phyloP scores from a whole-genome alignment of 2,113 vertebrate species.

The Galbula dea region DNA sequence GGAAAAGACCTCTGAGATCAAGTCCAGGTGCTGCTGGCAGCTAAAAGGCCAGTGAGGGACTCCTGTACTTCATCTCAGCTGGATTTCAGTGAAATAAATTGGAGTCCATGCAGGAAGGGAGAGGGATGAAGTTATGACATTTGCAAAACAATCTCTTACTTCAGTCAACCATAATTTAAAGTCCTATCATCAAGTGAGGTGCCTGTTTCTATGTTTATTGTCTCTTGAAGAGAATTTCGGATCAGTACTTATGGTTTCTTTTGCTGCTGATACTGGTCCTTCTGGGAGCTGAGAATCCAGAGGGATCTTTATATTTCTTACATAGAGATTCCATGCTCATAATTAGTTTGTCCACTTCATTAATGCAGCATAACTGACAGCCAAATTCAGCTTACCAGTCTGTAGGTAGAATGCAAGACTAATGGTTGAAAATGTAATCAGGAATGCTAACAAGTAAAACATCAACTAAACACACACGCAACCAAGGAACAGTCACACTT shows the following conservation, averaged over 20 bases:
- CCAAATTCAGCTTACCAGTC: neutral
- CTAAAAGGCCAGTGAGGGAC: neutral
- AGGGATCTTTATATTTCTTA: neutral
- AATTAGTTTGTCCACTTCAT: neutral
- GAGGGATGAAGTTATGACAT: neutral
- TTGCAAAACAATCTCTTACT: neutral
- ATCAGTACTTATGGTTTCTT: neutral
- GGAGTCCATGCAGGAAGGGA: neutral
- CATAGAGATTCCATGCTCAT: neutral
- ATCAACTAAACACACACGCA: too few species aligned
- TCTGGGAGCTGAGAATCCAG: neutral
- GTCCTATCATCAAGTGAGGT: neutral
- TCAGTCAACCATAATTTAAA: neutral
- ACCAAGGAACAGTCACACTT: neutral
- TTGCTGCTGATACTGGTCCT: neutral
- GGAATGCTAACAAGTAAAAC: neutral
- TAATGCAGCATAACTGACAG: neutral
- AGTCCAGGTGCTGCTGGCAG: conserved; percentile 2
- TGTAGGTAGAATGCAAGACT: neutral
- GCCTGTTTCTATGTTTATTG: neutral
- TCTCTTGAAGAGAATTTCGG: neutral
- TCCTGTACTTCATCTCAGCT: neutral
- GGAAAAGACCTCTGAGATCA: too few species aligned
- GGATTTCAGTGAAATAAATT: neutral
- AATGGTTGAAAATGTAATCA: neutral